A percentile compares a stretch with the other conserved stretches of the same genome.
Evolutionary conservation across 2,113 vertebrate species (phyloP).

Genomic region (Hemichromis elongatus): DNA sequence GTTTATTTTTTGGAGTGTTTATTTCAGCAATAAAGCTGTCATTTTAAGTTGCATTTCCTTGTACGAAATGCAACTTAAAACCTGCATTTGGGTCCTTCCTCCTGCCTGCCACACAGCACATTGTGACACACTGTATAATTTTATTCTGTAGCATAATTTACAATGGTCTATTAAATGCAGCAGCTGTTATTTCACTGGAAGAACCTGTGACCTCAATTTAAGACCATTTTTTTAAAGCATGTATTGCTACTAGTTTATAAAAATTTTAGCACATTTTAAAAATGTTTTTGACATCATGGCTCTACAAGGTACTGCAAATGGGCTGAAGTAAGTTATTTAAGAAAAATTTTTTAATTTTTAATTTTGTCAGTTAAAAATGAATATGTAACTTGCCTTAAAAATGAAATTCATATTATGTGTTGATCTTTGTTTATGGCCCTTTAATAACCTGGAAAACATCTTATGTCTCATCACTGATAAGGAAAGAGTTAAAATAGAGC

Average conservation of each 20-base stretch:
- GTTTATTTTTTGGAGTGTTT: background rate
- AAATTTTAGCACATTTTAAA: rapidly evolving
- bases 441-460: background rate
- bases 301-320: background rate
- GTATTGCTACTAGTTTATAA: background rate
- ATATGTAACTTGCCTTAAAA: background rate
- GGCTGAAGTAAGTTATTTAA: background rate
- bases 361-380: background rate
- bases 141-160: background rate
- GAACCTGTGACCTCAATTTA: background rate
- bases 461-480: background rate
- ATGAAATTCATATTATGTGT: background rate
- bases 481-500: background rate
- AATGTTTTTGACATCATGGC: rapidly evolving
- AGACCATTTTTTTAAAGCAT: background rate
- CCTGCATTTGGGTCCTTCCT: background rate
- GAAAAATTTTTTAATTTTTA: background rate
- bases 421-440: background rate
- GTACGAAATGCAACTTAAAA: too few relatives aligned
- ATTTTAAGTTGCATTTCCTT: background rate
- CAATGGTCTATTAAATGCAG: background rate
- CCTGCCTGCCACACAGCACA: background rate
- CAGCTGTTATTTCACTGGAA: too few relatives aligned
- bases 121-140: background rate
- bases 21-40: background rate